phyloP scores from a whole-genome alignment of 2,888 invertebrate genomes.

The Pollenia amentaria region DNA sequence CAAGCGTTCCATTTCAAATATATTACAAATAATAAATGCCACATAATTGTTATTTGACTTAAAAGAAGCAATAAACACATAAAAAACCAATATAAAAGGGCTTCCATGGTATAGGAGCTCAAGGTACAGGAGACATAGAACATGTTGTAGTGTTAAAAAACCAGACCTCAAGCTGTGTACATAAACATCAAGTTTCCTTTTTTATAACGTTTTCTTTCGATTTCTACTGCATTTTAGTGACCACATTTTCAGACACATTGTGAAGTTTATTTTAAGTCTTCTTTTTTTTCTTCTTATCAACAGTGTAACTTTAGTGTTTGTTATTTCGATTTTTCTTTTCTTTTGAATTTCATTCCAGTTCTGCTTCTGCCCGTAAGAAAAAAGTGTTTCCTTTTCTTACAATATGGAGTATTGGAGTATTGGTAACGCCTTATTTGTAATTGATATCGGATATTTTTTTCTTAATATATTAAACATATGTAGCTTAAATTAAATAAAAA shows the following conservation, averaged over 20 bases:
- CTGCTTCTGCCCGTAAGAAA: conserved; percentile 22
- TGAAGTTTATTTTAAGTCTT: conserved; percentile 32
- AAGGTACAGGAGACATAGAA: not conserved
- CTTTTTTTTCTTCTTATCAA: conserved; percentile 1
- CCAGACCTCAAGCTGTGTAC: conserved; percentile 66
- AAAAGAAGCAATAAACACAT: conserved; percentile 13
- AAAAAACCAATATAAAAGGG: conserved; percentile 46
- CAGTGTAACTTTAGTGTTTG: conserved; percentile 8
- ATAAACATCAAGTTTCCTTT: conserved; percentile 65
- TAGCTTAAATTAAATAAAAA: conserved; percentile 41
- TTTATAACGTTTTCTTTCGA: conserved; percentile 5
- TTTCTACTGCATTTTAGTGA: conserved; percentile 33
- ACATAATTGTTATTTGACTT: conserved; percentile 36
- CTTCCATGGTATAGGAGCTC: conserved; percentile 27
- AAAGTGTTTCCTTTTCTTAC: conserved; percentile 48
- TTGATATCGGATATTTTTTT: conserved; percentile 62
- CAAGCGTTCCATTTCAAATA: conserved; percentile 7
- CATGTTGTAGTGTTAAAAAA: conserved; percentile 15
- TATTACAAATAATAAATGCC: conserved; percentile 47
- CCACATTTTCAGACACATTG: conserved; percentile 63
- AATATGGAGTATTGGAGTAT: conserved; percentile 40
- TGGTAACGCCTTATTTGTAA: conserved; percentile 73
- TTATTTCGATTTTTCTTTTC: not conserved
- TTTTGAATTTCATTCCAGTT: conserved; percentile 45
- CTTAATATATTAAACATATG: conserved; percentile 43